phyloP scores from a whole-genome alignment of 2,888 invertebrate genomes.

The Melitaea athalia region DNA sequence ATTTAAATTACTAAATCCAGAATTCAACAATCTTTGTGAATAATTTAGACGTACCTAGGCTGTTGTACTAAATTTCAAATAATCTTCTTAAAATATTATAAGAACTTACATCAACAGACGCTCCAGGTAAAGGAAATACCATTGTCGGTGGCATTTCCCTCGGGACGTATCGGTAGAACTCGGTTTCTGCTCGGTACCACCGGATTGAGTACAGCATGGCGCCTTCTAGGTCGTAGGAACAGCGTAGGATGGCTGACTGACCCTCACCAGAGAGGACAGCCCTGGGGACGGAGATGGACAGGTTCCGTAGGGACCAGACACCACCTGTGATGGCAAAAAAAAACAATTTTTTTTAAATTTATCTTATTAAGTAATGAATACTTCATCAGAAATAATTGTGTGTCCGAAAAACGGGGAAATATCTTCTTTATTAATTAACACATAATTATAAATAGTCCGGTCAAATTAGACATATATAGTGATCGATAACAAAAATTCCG shows the following conservation, averaged over 20 bases:
- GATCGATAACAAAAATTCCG: too few species aligned
- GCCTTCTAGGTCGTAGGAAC: slow-evolving; percentile 83
- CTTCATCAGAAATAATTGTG: too few species aligned
- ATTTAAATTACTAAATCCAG: too few species aligned
- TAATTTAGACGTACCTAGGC: too few species aligned
- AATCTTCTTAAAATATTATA: not conserved
- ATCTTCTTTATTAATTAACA: too few species aligned
- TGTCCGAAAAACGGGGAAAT: too few species aligned
- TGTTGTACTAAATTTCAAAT: not conserved
- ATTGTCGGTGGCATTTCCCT: slow-evolving; percentile 86
- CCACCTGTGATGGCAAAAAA: slow-evolving; percentile 56
- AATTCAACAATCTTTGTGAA: too few species aligned
- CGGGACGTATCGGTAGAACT: slow-evolving; percentile 89
- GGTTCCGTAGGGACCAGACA: slow-evolving; percentile 74
- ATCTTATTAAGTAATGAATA: too few species aligned
- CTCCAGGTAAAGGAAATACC: slow-evolving; percentile 85
- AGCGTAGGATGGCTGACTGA: slow-evolving; percentile 77
- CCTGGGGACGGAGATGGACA: slow-evolving; percentile 78
- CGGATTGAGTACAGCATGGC: slow-evolving; percentile 87
- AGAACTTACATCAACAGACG: slow-evolving; percentile 86
- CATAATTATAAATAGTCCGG: too few species aligned
- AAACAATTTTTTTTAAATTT: not conserved
- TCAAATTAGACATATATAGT: too few species aligned
- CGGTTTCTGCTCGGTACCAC: slow-evolving; percentile 88
- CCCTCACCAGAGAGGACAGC: slow-evolving; percentile 81